Base-by-base conservation (phyloP, 2,888 invertebrate species). In the Phaedon cochleariae region DNA sequence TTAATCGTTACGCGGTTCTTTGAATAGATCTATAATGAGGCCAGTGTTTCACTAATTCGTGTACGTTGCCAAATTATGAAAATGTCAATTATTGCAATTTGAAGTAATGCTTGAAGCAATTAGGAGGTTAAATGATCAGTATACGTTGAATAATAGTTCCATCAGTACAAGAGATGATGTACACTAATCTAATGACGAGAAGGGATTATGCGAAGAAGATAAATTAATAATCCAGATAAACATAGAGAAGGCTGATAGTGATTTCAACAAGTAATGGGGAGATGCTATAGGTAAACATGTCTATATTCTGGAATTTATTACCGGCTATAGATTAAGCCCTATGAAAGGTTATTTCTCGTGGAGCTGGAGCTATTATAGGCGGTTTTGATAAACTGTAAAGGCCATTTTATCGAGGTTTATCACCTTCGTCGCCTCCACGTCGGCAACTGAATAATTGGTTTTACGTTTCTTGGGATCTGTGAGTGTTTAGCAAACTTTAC, bases 301-400 rank as follows among this genome's bases (percentile, higher is more conserved):
- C 65, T 58, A 62, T 41, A 62, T 41, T 52, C 21, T 17, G 17
- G 26, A 53, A 64, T 61, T 52, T 61, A 65, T 65, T n/a, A 53
- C 31, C 51, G 46, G 52, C 61, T 57, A 58, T 61, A 65, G 65
- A 65, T 65, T 65, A 37, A 54, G 57, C 52, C 59, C 51, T 61
- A 65, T 64, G 61, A 58, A 61, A 61, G 61, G 41, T 41, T 41
- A 41, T 41, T 41, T 12, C 15, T n/a, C 15, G 7, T 65, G 53
- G 45, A 51, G 54, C 63, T 65, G 53, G 45, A 51, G 54, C 63
- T 63, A 58, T 68, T 67, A 68, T 55, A 74, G 75, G 76, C 74
- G 69, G 73, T 67, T 76, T 68, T 76, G 76, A 79, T 78, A 77
- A 78, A 79, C 77, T 74, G 76, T 74, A 71, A 69, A 69, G 73